These are phyloP conservation scores for Engystomops pustulosus DNA, from an alignment of 2,113 vertebrate species.

Conservation along the genomic window DNA sequence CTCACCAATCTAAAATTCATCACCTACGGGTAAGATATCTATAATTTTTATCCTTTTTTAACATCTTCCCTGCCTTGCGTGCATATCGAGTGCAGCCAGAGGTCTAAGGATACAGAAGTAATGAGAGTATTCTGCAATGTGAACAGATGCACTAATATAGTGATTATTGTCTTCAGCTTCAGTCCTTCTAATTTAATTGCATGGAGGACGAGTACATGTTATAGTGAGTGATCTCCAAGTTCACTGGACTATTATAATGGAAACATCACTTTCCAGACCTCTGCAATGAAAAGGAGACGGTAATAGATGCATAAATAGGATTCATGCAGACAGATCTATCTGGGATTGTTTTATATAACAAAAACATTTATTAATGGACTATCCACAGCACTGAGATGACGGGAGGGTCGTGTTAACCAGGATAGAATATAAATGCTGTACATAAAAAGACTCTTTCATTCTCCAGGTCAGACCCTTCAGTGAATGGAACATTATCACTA, in stretches of 20 bases:
- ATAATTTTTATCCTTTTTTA: too few relatives aligned
- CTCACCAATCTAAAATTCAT: too few relatives aligned
- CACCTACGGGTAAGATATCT: too few relatives aligned
- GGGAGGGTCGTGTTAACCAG: neutral
- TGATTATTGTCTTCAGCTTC: conserved; percentile 49
- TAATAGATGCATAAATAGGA: conserved; percentile 49
- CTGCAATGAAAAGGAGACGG: conserved; percentile 29
- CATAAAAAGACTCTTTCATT: conserved; percentile 17
- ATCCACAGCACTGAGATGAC: conserved; percentile 5
- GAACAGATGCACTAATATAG: conserved; percentile 55
- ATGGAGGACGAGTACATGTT: conserved; percentile 46
- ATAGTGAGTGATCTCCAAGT: conserved; percentile 41
- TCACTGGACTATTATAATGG: conserved; percentile 43
- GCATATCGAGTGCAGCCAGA: neutral
- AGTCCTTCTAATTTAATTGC: conserved; percentile 52
- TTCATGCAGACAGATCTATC: conserved; percentile 27
- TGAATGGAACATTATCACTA: conserved; percentile 9
- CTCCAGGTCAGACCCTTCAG: neutral
- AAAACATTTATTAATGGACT: conserved; percentile 33
- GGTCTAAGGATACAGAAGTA: conserved; percentile 46
- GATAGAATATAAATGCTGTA: conserved; percentile 12
- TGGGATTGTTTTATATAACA: conserved; percentile 43
- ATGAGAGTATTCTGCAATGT: conserved; percentile 33
- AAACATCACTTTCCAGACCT: conserved; percentile 42
- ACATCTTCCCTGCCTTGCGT: too few relatives aligned